Evolutionary conservation across 92 coral and sea anemone genomes (phyloP), one percentile per base, ranked within the genome.

Genomic region (Zoanthus sansibaricus): DNA sequence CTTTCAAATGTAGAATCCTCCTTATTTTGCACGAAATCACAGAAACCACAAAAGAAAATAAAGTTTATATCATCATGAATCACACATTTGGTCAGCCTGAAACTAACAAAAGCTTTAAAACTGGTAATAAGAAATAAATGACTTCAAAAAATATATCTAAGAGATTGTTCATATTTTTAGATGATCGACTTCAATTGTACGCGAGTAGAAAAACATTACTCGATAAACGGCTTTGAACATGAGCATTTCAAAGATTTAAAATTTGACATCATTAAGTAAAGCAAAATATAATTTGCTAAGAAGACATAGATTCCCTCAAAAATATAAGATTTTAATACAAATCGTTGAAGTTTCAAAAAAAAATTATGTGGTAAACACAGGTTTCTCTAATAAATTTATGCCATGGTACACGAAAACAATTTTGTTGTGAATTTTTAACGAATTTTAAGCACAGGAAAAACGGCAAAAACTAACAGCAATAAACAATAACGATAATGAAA

Each of bases 331-430:
- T 62, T 80, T 15, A 17, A 76, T 4, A 21, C 72, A 48, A 77
- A 62, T 46, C 15, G 66, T 16, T 70, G 59, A 87, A 59, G 78
- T 73, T 71, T 83, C 1, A 37, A 37, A 37, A 71, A 82, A 68
- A 82, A 82, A 66, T 82, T 89, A 74, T 89, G 13, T 51, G 51
- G 75, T 76, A 87, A 7, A 49, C 69, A 90, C 82, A 59, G 51
- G 62, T 49, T 12, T 11, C 59, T 20, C 66, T 87, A 82, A 75
- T 25, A 25, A 25, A 25, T 25, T 49, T 15, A 87, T 75, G 42
- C 42, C 2, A 51, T 76, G 87, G 83, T 85, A 90, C 83, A 87
- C 25, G 42, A 79, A 82, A 87, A 90, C 66, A 17, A 25, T 25
- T 48, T 21, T 80, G 47, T 82, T 72, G 21, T 52, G 16, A 59